These are phyloP conservation scores for Parascotia fuliginaria DNA, from an alignment of 2,888 invertebrate genomes.

Conservation along the genomic window DNA sequence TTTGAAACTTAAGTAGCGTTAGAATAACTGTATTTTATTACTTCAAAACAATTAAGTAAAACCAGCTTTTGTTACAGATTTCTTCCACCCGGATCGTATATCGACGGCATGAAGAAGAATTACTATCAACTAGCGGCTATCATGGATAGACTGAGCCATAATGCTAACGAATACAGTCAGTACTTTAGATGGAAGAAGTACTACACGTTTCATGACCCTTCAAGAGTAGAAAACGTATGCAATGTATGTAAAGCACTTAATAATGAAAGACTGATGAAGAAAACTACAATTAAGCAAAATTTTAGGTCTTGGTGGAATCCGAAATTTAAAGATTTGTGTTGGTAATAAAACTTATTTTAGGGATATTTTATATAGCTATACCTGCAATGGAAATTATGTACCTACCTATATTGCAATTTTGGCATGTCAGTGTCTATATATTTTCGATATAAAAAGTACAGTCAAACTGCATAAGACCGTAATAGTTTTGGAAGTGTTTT, in stretches of 20 bases:
- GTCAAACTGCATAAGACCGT: too few relatives aligned
- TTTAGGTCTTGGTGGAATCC: slow-evolving; percentile 48
- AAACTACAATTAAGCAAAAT: slow-evolving; percentile 47
- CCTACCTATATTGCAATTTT: too few relatives aligned
- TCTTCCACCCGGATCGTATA: slow-evolving; percentile 72
- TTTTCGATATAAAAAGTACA: too few relatives aligned
- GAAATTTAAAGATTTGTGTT: slow-evolving; percentile 5
- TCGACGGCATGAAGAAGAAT: slow-evolving; percentile 53
- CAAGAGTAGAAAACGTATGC: slow-evolving; percentile 57
- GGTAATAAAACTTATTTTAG: not conserved
- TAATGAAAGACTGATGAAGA: slow-evolving; percentile 42
- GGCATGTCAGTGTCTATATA: too few relatives aligned
- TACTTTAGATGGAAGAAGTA: slow-evolving; percentile 65
- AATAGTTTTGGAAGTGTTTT: too few relatives aligned
- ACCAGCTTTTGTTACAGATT: slow-evolving; percentile 62
- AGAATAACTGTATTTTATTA: too few relatives aligned
- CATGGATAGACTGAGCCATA: slow-evolving; percentile 55
- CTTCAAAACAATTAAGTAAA: too few relatives aligned
- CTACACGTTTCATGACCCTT: slow-evolving; percentile 56
- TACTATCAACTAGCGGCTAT: slow-evolving; percentile 52
- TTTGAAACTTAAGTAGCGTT: too few relatives aligned
- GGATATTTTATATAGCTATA: too few relatives aligned
- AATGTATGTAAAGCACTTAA: slow-evolving; percentile 64
- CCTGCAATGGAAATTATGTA: too few relatives aligned
- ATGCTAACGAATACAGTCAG: slow-evolving; percentile 52